Evolutionary conservation across 2,797 vertebrate genomes (phyloP).

Genomic region (Cyprinodon diabolis): DNA sequence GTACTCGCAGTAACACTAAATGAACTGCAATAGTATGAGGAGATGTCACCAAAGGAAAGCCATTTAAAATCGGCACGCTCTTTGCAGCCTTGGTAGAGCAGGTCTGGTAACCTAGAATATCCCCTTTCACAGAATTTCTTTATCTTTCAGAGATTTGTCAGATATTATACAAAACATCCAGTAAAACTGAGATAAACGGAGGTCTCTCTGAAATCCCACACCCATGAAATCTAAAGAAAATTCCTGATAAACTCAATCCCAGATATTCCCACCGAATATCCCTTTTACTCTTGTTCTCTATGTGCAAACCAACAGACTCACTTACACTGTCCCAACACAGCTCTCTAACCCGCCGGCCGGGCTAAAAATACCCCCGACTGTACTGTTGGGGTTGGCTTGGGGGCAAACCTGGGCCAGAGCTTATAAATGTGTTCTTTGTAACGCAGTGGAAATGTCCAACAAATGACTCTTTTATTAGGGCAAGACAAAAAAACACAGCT

Average conservation of each 20-base stretch:
- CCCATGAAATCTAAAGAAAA: conserved; percentile 25
- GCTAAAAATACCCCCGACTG: conserved; percentile 93
- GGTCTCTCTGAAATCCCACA: conserved; percentile 77
- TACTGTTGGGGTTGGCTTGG: conserved; percentile 95
- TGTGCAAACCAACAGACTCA: conserved; percentile 59
- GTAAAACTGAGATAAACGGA: conserved; percentile 76
- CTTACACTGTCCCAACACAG: conserved; percentile 43
- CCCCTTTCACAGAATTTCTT: conserved; percentile 75
- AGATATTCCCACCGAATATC: conserved; percentile 44
- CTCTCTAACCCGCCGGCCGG: conserved; percentile 69
- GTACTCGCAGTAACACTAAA: background rate
- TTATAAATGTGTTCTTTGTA: conserved; percentile 99
- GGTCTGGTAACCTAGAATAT: conserved; percentile 15
- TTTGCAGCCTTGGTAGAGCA: background rate
- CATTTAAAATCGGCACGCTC: conserved; percentile 5
- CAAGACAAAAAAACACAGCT: conserved; percentile 93
- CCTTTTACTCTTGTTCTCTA: conserved; percentile 18
- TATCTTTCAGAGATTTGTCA: conserved; percentile 86
- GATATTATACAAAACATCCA: conserved; percentile 86
- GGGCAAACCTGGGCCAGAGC: conserved; percentile 81
- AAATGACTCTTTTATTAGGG: conserved; percentile 98
- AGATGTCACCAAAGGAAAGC: background rate
- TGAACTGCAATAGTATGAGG: background rate
- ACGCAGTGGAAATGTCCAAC: conserved; percentile 95
- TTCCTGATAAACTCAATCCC: conserved; percentile 31